A percentile compares a stretch with the other conserved stretches of the same genome.
These are phyloP conservation scores for Syngnathus floridae DNA, from an alignment of 2,113 vertebrate genomes.

Conservation along the genomic window DNA sequence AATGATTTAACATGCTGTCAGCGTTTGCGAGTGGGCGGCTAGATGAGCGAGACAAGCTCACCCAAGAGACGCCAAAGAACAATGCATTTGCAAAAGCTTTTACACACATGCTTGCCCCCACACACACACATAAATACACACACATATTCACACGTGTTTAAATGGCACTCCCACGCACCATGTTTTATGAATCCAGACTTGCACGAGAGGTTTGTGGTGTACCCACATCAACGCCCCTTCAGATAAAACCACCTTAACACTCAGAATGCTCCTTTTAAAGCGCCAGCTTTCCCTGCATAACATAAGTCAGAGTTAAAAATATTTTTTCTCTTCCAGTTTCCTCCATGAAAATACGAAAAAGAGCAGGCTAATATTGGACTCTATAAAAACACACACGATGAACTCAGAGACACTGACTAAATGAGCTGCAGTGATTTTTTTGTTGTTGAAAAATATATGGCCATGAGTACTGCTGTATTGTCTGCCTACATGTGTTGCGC, in stretches of 20 bases:
- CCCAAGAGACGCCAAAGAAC: constrained; percentile 54
- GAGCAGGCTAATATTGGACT: no score
- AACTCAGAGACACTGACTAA: no score
- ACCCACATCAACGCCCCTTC: constrained; percentile 37
- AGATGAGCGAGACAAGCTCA: constrained; percentile 59
- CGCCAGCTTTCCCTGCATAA: constrained; percentile 42
- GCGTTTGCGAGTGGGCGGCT: constrained; percentile 23
- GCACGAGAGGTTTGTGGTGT: not conserved
- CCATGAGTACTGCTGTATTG: no score
- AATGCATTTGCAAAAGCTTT: constrained; percentile 51
- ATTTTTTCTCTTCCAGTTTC: constrained; percentile 32
- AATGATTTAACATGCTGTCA: constrained; percentile 51
- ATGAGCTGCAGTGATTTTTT: no score
- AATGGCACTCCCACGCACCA: constrained; percentile 7
- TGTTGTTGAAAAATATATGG: no score
- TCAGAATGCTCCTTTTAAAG: constrained; percentile 36
- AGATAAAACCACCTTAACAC: constrained; percentile 62
- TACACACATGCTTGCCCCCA: constrained; percentile 15
- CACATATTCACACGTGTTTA: constrained; percentile 12
- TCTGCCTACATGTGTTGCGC: no score
- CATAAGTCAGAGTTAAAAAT: constrained; percentile 13
- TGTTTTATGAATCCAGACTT: constrained; percentile 16
- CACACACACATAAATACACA: constrained; percentile 21
- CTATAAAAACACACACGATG: no score
- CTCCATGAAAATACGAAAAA: not conserved